Evolutionary conservation across 2,113 vertebrate species (phyloP), one percentile per base, ranked within the genome.

Genomic region (Dipodomys merriami): DNA sequence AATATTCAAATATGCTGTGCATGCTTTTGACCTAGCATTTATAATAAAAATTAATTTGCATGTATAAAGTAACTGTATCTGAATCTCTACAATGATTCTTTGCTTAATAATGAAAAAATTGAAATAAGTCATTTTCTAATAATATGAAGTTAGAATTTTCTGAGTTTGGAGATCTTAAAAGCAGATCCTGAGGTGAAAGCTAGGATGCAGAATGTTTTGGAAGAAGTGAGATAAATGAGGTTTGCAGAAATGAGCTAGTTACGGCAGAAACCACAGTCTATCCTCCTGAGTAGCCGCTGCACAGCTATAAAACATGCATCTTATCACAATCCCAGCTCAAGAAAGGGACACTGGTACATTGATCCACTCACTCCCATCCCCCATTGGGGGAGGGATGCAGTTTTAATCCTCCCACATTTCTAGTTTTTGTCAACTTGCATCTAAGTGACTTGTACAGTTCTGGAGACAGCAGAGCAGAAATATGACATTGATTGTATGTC

Each of bases 101-200:
- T 91, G 88, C 29, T 44, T 90, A 90, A 80, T 57, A 78, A 89
- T 39, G 53, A 67, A 57, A 57, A 84, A 79, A 44, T 6, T 27
- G 1, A 65, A 93, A 79, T 74, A 57, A 93, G 85, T 64, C 18
- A 72, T 65, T 57, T n/a, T 76, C 82, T 49, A 86, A 13, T 72
- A 83, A 53, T 33, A 74, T 8, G 22, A 82, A 16, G 11, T 9
- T 82, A 29, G 62, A n/a, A 86, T 2, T 30, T 64, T 91, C 30
- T 64, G 81, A 90, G 9, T 23, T 57, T 62, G 73, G 12, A 23
- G 27, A 72, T 77, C 1, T 83, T 68, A 62, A 39, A 53, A 83
- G 68, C 15, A 33, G 65, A 92, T 33, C 10, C 46, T 44, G 29
- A 85, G 80, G 83, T 33, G 9, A 81, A 57, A 30, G 71, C 64